Evolutionary conservation across 2,113 vertebrate species (phyloP).

Genomic region (Chaenocephalus aceratus): DNA sequence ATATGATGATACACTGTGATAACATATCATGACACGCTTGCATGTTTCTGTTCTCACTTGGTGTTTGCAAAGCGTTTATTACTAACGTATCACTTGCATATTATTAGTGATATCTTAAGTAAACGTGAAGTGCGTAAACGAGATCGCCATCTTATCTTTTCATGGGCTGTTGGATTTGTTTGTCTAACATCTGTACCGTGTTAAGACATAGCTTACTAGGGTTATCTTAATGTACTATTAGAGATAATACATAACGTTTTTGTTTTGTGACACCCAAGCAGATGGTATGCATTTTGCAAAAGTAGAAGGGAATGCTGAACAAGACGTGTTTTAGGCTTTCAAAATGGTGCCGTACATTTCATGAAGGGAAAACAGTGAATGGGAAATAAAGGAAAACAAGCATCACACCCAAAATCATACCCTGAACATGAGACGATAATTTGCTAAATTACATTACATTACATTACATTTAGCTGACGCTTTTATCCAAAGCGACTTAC

Average conservation of each 20-base stretch:
- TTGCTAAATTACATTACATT: no score
- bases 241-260: not conserved
- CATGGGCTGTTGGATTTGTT: not conserved
- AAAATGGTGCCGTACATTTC: no score
- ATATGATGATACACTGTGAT: constrained; percentile 4
- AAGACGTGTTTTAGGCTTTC: no score
- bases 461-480: no score
- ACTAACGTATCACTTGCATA: not conserved
- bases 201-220: not conserved
- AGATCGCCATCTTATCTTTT: not conserved
- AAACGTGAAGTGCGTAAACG: not conserved
- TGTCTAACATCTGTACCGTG: not conserved
- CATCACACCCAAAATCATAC: no score
- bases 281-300: no score
- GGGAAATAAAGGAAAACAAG: no score
- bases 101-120: not conserved
- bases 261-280: not conserved
- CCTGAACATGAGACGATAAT: no score
- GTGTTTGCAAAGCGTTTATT: not conserved
- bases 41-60: not conserved
- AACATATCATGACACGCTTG: not conserved
- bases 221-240: not conserved
- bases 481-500: no score
- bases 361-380: no score
- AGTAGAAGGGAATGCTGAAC: no score